Base-by-base conservation (phyloP, 2,888 invertebrate species). In the Lingula anatina region DNA sequence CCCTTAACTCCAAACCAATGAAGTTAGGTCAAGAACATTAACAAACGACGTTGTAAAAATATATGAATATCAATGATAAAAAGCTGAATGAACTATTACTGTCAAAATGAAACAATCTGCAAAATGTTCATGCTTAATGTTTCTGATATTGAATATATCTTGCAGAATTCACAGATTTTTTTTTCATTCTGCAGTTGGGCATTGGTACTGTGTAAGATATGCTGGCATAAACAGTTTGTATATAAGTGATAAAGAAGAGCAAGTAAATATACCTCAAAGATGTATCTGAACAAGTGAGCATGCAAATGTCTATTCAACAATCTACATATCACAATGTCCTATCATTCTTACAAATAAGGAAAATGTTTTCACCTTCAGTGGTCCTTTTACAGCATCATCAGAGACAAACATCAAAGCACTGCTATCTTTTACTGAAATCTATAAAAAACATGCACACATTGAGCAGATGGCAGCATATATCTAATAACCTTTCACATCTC, bases 341-440 rank as follows among this genome's bases (percentile, higher is more conserved):
- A 44, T 18, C 28, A 12, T 31, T 31, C 31, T 31, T 31, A 12
- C 15, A 15, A 12, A 9, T 15, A 48, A 37, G 23, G 31, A 36
- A 5, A 38, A 12, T 7, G 5, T 45, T 59, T 67, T 67, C 60
- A 81, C 80, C 72, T 78, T 74, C 43, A 91, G 76, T 31, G 85
- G 83, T 39, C 88, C 89, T 76, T 88, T 89, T 52, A 94, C 86
- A 58, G 89, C 86, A 69, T 93, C 93, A 81, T 95, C 94, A 58
- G 88, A 85, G 3, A 95, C 87, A 49, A 87, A 84, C 12, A 71
- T 53, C 25, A 67, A 61, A 44, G 85, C 83, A 38, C 85, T 86
- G 48, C 88, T 88, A 59, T 86, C 82, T 76, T 92, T 94, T 71
- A 90, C 85, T 47, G 88, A 87, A 35, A 95, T 85, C 86, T 90